A percentile compares a stretch with the other conserved stretches of the same genome.
These are phyloP conservation scores for Sorex araneus DNA, from an alignment of 2,113 vertebrate genomes.

Conservation along the genomic window DNA sequence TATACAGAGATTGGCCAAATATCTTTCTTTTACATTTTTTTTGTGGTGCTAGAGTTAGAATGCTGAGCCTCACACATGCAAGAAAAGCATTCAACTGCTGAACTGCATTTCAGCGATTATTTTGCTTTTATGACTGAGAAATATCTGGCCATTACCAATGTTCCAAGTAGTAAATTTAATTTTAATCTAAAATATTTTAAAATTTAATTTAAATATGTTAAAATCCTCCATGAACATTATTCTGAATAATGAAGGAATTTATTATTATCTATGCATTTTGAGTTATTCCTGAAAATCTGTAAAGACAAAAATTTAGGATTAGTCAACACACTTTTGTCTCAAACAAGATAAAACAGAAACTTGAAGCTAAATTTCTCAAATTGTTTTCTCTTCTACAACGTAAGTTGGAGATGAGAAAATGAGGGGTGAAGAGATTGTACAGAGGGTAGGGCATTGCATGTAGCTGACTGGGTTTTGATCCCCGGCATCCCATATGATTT, in stretches of 20 bases:
- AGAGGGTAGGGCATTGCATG: too few species aligned
- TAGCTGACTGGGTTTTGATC: too few species aligned
- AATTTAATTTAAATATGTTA: neutral
- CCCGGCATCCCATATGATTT: too few species aligned
- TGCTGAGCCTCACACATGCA: constrained; percentile 57
- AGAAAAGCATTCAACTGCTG: constrained; percentile 67
- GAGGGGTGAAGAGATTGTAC: too few species aligned
- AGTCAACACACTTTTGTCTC: constrained; percentile 50
- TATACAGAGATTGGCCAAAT: constrained; percentile 23
- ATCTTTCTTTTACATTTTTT: too few species aligned
- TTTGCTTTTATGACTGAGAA: constrained; percentile 63
- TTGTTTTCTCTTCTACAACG: neutral
- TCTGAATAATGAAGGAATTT: constrained; percentile 49
- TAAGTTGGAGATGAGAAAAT: neutral
- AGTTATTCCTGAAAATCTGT: constrained; percentile 51
- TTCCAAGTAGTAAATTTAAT: constrained; percentile 41
- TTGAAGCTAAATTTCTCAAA: constrained; percentile 51
- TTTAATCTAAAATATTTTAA: constrained; percentile 48
- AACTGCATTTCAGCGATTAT: neutral
- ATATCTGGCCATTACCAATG: constrained; percentile 18
- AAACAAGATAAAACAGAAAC: constrained; percentile 3
- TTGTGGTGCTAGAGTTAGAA: constrained; percentile 54
- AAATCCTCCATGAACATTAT: constrained; percentile 56
- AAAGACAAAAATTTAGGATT: constrained; percentile 57
- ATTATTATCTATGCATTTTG: constrained; percentile 53